phyloP scores from a whole-genome alignment of 2,888 invertebrate genomes.

The Chaetogeoica ovagalla region DNA sequence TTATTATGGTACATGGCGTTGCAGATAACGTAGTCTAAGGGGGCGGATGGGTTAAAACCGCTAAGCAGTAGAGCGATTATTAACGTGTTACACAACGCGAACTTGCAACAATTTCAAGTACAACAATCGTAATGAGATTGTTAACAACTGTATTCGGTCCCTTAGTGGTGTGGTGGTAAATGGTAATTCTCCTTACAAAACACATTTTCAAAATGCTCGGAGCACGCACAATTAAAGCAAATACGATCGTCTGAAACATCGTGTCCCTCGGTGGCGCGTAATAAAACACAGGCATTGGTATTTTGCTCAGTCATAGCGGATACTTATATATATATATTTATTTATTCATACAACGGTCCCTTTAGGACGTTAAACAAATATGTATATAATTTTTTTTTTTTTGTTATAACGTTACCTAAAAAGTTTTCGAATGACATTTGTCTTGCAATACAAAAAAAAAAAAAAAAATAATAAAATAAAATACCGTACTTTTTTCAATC shows the following conservation, averaged over 20 bases:
- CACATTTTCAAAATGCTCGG: slow-evolving; percentile 39
- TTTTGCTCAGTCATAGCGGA: slow-evolving; percentile 12
- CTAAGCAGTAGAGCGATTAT: background rate
- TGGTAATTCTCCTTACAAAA: slow-evolving; percentile 26
- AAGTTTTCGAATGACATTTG: slow-evolving; percentile 25
- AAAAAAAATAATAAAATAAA: too few species aligned
- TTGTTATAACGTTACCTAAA: background rate
- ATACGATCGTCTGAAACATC: slow-evolving; percentile 13
- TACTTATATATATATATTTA: slow-evolving; percentile 2
- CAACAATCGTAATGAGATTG: slow-evolving; percentile 42
- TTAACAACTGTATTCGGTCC: slow-evolving; percentile 22
- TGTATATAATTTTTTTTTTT: background rate
- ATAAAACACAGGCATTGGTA: background rate
- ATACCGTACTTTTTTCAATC: background rate
- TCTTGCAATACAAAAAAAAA: background rate
- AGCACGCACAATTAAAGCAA: slow-evolving; percentile 46
- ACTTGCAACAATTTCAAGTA: slow-evolving; percentile 1
- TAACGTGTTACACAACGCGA: background rate
- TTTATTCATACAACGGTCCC: slow-evolving; percentile 32
- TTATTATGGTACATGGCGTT: too few species aligned
- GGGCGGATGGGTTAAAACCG: background rate
- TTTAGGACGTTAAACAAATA: slow-evolving; percentile 31
- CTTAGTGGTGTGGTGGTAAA: slow-evolving; percentile 8
- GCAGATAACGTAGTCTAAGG: too few species aligned
- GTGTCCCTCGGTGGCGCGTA: slow-evolving; percentile 8